A percentile compares a stretch with the other conserved stretches of the same genome.
Conservation (phyloP, 1,140 invertebrate genomes). For the Leptinotarsa lineolata region DNA sequence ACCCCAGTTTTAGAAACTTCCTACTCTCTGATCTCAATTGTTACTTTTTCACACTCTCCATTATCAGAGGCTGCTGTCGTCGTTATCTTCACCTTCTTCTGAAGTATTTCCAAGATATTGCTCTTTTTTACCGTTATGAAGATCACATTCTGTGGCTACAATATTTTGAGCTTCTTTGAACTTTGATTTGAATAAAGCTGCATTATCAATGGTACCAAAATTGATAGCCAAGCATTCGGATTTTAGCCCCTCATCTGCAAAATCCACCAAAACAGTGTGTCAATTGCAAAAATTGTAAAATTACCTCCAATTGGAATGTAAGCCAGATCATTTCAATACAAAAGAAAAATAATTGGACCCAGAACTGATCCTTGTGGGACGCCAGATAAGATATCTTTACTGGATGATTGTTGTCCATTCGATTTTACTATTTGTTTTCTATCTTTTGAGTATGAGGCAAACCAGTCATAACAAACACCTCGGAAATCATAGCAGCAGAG, state of each 20-base stretch:
- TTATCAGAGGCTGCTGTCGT: slow-evolving; percentile 50
- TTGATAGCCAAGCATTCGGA: slow-evolving; percentile 80
- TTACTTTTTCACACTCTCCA: slow-evolving; percentile 46
- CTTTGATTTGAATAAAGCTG: slow-evolving; percentile 74
- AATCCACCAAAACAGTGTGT: slow-evolving; percentile 82
- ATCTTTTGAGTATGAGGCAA: no score
- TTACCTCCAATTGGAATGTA: no score
- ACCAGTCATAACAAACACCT: no score
- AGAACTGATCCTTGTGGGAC: no score
- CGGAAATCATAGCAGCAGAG: no score
- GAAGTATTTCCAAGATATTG: slow-evolving; percentile 49
- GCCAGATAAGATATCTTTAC: no score
- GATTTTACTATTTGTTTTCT: no score
- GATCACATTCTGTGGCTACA: slow-evolving; percentile 66
- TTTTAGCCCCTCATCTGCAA: slow-evolving; percentile 78
- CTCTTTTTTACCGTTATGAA: slow-evolving; percentile 60
- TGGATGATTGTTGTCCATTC: no score
- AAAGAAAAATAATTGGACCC: no score
- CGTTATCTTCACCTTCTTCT: slow-evolving; percentile 43
- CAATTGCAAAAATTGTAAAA: no score
- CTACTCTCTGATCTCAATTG: slow-evolving; percentile 43
- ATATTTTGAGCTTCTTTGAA: slow-evolving; percentile 77
- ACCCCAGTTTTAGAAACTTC: slow-evolving; percentile 42
- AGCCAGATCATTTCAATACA: no score
- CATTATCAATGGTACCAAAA: slow-evolving; percentile 84